Evolutionary conservation across 64 coral and sea anemone genomes (phyloP), one percentile per base, ranked within the genome.

Genomic region (Trachythela sp.): DNA sequence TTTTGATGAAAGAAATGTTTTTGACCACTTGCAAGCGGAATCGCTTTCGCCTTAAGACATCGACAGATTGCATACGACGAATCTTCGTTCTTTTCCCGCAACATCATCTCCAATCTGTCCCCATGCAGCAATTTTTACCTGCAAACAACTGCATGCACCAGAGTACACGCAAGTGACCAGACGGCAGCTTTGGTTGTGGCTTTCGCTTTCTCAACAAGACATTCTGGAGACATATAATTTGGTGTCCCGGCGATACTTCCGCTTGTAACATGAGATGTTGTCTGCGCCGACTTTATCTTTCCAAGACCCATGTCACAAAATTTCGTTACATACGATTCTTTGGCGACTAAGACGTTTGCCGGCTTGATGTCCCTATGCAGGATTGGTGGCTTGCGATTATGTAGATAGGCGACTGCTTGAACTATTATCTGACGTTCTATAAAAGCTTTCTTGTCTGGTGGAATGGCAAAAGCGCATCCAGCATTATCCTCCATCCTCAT

Each of bases 141-240:
- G 87, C 70, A 5, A 72, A 88, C 34, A 88, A 70, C 9, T 88
- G 56, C n/a, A n/a, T n/a, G n/a, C n/a, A 88, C 39, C 54, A 88
- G 64, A 48, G 87, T 88, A 43, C 87, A 88, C 38, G n/a, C 58
- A 29, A 45, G 64, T 39, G 87, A 88, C 87, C 87, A 88, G 14
- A 88, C 64, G 48, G 70, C 87, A 70, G 87, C 60, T 35, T 88
- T 88, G 17, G 87, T 88, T 70, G 59, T 88, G 6, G 87, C 58
- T 31, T 88, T 88, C 48, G 39, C 60, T 54, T 88, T 88, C 22
- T 48, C 37, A 72, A 88, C 27, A 43, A 88, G 39, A 36, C 87
- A 89, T 77, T 89, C 87, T 13, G 87, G 68, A 50, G 87, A 68
- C 87, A 89, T 89, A 32, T 89, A 89, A 24, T 89, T 89, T 29